Percentiles rank a stretch among this genome's conserved stretches.
phyloP scores from a whole-genome alignment of 37 sponge, comb jelly and placozoan genomes.

The Agelas oroides region DNA sequence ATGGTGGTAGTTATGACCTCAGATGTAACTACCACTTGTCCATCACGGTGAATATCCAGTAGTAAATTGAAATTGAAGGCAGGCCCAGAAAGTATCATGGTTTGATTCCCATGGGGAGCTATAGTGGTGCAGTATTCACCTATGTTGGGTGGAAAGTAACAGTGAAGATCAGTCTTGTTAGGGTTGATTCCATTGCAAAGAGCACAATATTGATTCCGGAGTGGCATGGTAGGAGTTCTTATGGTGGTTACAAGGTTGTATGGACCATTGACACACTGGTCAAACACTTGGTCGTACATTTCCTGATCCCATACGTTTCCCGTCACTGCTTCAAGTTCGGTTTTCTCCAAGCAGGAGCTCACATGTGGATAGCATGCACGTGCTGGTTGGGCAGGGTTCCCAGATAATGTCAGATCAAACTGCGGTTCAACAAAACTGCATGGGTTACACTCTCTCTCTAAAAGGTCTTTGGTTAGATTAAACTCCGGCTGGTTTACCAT shows the following conservation, averaged over 20 bases:
- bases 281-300: not conserved
- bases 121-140: not conserved
- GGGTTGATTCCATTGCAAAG: constrained; percentile 4
- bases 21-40: not conserved
- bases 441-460: not conserved
- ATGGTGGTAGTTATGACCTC: not conserved
- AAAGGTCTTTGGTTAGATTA: not conserved
- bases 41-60: constrained; percentile 10
- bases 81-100: not conserved
- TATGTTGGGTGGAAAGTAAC: too few relatives aligned
- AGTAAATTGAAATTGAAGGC: constrained; percentile 20
- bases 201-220: constrained; percentile 9
- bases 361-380: constrained; percentile 7
- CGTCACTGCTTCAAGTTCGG: not conserved
- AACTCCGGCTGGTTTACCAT: not conserved
- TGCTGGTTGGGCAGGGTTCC: not conserved
- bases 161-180: not conserved
- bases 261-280: constrained; percentile 18
- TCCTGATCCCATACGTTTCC: not conserved
- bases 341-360: not conserved
- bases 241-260: not conserved
- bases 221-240: not conserved
- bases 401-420: not conserved
- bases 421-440: not conserved
- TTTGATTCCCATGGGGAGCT: not conserved